Evolutionary conservation across 64 coral and sea anemone genomes (phyloP).

Genomic region (Pocillopora verrucosa): DNA sequence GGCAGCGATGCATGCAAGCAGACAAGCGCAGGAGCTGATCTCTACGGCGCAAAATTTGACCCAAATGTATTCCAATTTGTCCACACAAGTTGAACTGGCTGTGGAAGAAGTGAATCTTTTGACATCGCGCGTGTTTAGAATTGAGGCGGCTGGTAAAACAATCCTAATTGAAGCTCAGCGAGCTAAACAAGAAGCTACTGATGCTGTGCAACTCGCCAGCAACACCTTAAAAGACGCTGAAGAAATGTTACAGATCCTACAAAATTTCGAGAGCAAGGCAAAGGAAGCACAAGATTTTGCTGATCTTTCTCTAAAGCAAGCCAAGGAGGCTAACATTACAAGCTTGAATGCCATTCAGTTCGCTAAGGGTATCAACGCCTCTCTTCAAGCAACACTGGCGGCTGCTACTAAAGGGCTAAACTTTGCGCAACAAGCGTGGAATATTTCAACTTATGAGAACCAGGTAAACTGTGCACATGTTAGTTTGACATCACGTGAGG

Average conservation of each 20-base stretch:
- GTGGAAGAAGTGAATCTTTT: conserved; percentile 4
- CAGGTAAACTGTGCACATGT: conserved; percentile 45
- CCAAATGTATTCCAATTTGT: conserved; percentile 43
- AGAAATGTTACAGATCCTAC: conserved; percentile 81
- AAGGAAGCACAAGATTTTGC: conserved; percentile 61
- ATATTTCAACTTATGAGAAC: conserved; percentile 58
- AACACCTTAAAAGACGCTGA: conserved; percentile 62
- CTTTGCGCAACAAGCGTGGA: conserved; percentile 43
- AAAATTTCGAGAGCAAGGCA: conserved; percentile 59
- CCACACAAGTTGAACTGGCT: conserved; percentile 23
- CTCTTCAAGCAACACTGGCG: conserved; percentile 56
- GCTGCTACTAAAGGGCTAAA: conserved; percentile 39
- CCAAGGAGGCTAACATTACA: conserved; percentile 62
- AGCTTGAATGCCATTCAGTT: conserved; percentile 64
- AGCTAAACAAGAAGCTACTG: conserved; percentile 41
- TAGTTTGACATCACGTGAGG: no score
- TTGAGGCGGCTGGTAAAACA: not conserved
- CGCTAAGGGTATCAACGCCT: conserved; percentile 52
- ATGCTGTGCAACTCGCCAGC: conserved; percentile 50
- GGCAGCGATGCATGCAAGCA: not conserved
- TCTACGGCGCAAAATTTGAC: conserved; percentile 29
- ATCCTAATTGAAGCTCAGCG: conserved; percentile 53
- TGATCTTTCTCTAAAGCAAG: conserved; percentile 37
- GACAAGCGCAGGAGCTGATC: conserved; percentile 30
- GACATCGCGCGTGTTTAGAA: conserved; percentile 15